phyloP scores from a whole-genome alignment of 2,888 invertebrate species.

The Hipparchia semele region DNA sequence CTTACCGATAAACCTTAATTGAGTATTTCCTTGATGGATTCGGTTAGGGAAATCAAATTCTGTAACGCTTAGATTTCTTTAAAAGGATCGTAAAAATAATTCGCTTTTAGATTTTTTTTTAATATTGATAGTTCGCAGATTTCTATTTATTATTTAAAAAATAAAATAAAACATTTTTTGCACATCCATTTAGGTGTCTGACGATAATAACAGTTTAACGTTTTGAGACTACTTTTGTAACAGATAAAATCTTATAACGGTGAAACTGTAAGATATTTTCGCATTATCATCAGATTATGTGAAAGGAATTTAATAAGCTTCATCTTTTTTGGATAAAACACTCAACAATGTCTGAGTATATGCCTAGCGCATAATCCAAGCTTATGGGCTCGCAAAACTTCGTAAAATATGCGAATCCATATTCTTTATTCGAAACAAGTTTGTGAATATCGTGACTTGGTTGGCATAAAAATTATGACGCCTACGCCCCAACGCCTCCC shows the following conservation, averaged over 20 bases:
- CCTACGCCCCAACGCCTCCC: not conserved
- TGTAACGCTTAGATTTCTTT: not conserved
- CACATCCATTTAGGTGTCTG: no score
- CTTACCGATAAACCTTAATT: slow-evolving; percentile 12
- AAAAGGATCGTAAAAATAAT: no score
- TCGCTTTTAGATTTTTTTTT: no score
- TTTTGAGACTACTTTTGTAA: no score
- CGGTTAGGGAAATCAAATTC: not conserved
- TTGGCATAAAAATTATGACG: slow-evolving; percentile 12
- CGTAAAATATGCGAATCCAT: slow-evolving; percentile 18
- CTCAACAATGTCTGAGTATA: slow-evolving; percentile 8
- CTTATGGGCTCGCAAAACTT: slow-evolving; percentile 15
- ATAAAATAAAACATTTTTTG: no score
- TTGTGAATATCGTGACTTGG: slow-evolving; percentile 9
- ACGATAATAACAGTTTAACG: no score
- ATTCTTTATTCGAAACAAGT: slow-evolving; percentile 18
- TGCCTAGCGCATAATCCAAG: not conserved
- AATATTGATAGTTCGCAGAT: no score
- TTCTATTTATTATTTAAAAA: no score
- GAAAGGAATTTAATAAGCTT: slow-evolving; percentile 8
- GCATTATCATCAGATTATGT: not conserved
- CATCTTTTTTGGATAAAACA: slow-evolving; percentile 3
- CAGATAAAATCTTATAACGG: no score
- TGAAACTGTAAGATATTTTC: not conserved
- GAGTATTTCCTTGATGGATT: not conserved